Evolutionary conservation across 2,113 vertebrate species (phyloP), one percentile per base, ranked within the genome.

Genomic region (Psephotus haematonotus): DNA sequence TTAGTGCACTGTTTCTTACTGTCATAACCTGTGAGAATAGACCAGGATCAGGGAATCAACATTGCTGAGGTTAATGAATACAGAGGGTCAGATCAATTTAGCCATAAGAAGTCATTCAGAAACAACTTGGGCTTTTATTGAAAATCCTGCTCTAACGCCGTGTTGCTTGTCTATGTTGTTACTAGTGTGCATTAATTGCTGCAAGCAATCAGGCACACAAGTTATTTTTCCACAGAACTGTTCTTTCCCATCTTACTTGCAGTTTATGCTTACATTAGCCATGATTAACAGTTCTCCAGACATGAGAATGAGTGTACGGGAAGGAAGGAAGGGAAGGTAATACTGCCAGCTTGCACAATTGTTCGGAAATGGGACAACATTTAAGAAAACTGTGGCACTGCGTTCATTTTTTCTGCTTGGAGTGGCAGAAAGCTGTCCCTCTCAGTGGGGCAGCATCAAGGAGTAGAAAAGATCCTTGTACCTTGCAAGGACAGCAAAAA

Each of bases 261-360:
- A 90, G 39, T 86, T 94, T 82, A 35, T 90, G 82, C 85, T 96
- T 96, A 94, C 20, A 39, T 81, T 83, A 88, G 41, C 60, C 22
- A 24, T 92, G 82, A 92, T 88, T 92, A 95, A 93, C 67, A 28
- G 80, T 88, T 78, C 90, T 95, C 39, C 64, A 90, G 82, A 90
- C 92, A 55, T 83, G 88, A 69, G 65, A 96, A 94, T 86, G 72
- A 92, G 76, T 47, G 35, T 86, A 80, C 91, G 94, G 94, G 95
- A 96, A 97, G 95, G 94, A 97, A 97, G 93, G 92, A 96, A 96
- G 80, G 76, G 86, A 84, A 93, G 85, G 90, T 60, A 70, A 75
- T 78, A 39, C 52, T 95, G 92, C 92, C 86, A 96, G 62, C 86
- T 95, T 96, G 88, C 86, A 94, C 90, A 86, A 71, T 92, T 92